Evolutionary conservation across 2,888 invertebrate species (phyloP).

Genomic region (Andrena haemorrhoa): DNA sequence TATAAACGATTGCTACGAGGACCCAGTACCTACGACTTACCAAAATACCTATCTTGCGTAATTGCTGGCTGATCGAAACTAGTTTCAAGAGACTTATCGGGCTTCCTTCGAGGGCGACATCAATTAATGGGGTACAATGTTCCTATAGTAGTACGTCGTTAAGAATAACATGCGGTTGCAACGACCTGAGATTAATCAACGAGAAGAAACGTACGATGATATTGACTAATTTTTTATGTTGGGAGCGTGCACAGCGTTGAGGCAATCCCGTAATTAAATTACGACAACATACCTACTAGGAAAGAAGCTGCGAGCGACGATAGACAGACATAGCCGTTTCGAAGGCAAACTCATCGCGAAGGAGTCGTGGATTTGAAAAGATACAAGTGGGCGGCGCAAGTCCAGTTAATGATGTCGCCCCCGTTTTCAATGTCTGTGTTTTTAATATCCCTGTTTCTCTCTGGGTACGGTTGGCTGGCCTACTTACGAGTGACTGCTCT

Average conservation of each 20-base stretch:
- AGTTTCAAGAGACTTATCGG: conserved; percentile 16
- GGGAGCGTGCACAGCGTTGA: not conserved
- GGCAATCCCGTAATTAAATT: conserved; percentile 36
- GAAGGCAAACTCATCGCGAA: conserved; percentile 51
- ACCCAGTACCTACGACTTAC: not conserved
- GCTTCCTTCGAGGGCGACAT: not conserved
- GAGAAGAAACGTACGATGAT: not conserved
- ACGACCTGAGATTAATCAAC: conserved; percentile 5
- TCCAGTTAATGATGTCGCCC: conserved; percentile 60
- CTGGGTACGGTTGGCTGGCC: conserved; percentile 23
- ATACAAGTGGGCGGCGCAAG: conserved; percentile 60
- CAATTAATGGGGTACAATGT: conserved; percentile 34
- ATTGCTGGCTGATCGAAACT: not conserved
- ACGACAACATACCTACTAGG: not conserved
- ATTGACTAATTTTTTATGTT: conserved; percentile 10
- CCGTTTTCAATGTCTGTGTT: conserved; percentile 48
- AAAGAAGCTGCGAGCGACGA: conserved; percentile 29
- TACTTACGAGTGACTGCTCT: conserved; percentile 34
- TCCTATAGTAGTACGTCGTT: not conserved
- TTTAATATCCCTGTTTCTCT: conserved; percentile 35
- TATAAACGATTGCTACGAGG: not conserved
- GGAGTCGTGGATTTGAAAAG: conserved; percentile 67
- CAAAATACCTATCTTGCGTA: conserved; percentile 10
- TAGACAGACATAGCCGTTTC: conserved; percentile 51
- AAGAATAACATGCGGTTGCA: not conserved